Conservation (phyloP, 2,113 vertebrate species). For the Larimichthys crocea region DNA sequence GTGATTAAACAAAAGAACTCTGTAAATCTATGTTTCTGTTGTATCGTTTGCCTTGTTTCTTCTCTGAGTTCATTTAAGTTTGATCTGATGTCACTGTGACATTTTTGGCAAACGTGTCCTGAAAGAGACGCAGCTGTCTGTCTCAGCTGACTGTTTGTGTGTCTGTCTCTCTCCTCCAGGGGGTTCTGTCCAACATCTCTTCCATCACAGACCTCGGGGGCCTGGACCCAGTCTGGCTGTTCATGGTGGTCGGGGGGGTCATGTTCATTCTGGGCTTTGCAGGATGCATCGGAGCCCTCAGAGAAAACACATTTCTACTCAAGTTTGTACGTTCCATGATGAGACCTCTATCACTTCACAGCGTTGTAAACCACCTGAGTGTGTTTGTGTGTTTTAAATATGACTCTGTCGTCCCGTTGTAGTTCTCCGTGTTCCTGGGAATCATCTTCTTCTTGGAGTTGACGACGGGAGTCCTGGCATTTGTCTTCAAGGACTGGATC, state of each 20-base stretch:
- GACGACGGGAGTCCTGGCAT: conserved; percentile 95
- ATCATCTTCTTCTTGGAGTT: conserved; percentile 99
- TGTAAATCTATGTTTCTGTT: too few relatives aligned
- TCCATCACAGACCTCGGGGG: conserved; percentile 98
- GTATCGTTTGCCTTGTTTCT: background rate
- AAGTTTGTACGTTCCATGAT: conserved; percentile 91
- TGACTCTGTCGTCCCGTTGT: background rate
- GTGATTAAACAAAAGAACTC: background rate
- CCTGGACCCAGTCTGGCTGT: conserved; percentile 98
- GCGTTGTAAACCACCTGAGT: background rate
- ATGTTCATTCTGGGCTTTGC: conserved; percentile 99
- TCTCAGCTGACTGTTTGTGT: background rate
- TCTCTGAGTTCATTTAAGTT: background rate
- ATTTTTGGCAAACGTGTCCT: background rate
- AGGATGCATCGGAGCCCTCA: conserved; percentile 95
- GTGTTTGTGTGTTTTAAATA: background rate
- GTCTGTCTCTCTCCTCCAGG: conserved; percentile 77
- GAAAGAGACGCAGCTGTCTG: background rate
- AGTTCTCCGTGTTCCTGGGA: conserved; percentile 98
- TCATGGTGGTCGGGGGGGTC: conserved; percentile 96
- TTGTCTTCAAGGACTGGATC: conserved; percentile 99
- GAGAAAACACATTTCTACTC: conserved; percentile 97
- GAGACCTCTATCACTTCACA: rapidly evolving
- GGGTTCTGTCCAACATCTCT: conserved; percentile 97
- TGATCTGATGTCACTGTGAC: background rate